Conservation (phyloP, 1,140 invertebrate species). For the Chrysopa pallens region DNA sequence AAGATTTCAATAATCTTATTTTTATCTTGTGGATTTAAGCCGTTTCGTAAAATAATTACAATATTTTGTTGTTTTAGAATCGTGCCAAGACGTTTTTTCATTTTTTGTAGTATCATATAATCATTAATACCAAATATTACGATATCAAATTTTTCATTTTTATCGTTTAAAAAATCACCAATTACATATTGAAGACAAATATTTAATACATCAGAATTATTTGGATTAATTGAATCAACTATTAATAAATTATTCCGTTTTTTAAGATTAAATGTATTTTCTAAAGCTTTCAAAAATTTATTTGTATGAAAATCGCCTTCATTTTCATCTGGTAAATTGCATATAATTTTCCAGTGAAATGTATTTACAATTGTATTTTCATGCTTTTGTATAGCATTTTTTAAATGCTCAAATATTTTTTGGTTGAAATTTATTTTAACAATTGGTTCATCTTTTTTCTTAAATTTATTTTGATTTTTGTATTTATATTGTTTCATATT, state of each 20-base stretch:
- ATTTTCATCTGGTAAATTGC: slow-evolving; percentile 31
- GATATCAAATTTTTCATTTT: too few relatives aligned
- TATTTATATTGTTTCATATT: slow-evolving; percentile 32
- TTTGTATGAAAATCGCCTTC: slow-evolving; percentile 16
- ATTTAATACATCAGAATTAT: too few relatives aligned
- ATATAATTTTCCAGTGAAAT: slow-evolving; percentile 47
- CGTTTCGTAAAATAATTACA: slow-evolving; percentile 21
- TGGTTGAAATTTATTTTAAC: slow-evolving; percentile 25
- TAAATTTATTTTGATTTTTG: slow-evolving; percentile 22
- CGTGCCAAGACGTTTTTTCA: slow-evolving; percentile 11
- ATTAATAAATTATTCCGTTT: slow-evolving; percentile 2
- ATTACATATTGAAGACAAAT: too few relatives aligned
- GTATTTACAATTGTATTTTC: slow-evolving; percentile 27
- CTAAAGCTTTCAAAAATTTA: slow-evolving; percentile 18
- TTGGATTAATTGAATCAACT: too few relatives aligned
- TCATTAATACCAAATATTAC: too few relatives aligned
- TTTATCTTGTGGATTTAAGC: slow-evolving; percentile 15
- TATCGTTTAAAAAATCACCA: too few relatives aligned
- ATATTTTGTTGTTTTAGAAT: slow-evolving; percentile 21
- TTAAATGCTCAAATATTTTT: slow-evolving; percentile 25
- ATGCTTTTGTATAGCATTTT: slow-evolving; percentile 26
- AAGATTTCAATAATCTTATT: slow-evolving; percentile 8
- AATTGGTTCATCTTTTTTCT: slow-evolving; percentile 18
- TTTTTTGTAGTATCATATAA: too few relatives aligned
- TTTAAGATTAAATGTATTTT: slow-evolving; percentile 17